phyloP scores from a whole-genome alignment of 2,797 vertebrate species.

The Muraenolepis orangiensis region DNA sequence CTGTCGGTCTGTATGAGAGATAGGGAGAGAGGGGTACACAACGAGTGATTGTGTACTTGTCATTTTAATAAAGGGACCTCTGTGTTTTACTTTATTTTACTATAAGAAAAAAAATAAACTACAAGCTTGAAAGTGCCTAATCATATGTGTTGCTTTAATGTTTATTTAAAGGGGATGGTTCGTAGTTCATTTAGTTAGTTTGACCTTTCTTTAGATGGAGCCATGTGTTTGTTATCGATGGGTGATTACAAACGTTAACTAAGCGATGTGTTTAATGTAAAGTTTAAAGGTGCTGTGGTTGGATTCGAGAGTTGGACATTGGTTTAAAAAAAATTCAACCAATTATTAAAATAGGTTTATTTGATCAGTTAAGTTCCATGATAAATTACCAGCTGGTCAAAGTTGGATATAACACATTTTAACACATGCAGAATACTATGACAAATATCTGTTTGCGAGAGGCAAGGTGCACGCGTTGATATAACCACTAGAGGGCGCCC shows the following conservation, averaged over 20 bases:
- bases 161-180: conserved; percentile 17
- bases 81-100: conserved; percentile 87
- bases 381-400: not conserved
- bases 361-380: no score
- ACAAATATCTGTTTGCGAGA: not conserved
- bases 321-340: no score
- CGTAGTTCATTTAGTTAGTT: not conserved
- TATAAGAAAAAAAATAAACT: conserved; percentile 88
- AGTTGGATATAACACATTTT: not conserved
- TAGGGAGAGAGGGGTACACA: not conserved
- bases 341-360: no score
- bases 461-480: not conserved
- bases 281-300: not conserved
- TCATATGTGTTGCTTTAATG: conserved; percentile 47
- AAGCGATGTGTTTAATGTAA: not conserved
- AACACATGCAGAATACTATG: not conserved
- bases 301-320: no score
- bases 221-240: not conserved
- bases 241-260: no score
- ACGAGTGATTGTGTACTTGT: conserved; percentile 68
- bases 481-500: not conserved
- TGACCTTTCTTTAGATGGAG: no score
- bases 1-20: conserved; percentile 53
- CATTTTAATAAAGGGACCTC: conserved; percentile 78
- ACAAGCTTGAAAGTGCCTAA: conserved; percentile 87